Conservation (phyloP, 2,888 invertebrate species). For the Diogma glabrata region DNA sequence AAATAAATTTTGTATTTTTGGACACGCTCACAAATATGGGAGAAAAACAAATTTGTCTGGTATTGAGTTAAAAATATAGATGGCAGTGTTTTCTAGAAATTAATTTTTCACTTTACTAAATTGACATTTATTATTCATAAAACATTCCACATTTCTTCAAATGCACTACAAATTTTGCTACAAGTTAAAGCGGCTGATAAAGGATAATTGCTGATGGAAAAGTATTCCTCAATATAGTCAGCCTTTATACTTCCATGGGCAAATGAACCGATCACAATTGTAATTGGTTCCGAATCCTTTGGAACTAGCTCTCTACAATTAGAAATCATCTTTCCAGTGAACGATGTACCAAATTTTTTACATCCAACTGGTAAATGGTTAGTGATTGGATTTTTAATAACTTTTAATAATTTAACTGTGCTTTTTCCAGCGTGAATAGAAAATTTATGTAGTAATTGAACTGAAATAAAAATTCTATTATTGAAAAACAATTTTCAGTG, state of each 20-base stretch:
- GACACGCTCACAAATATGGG: background rate
- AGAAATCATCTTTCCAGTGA: slow-evolving; percentile 58
- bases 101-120: background rate
- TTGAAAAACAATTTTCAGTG: slow-evolving; percentile 12
- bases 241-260: slow-evolving; percentile 85
- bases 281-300: slow-evolving; percentile 66
- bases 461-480: too few species aligned
- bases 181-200: slow-evolving; percentile 94
- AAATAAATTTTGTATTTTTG: background rate
- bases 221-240: slow-evolving; percentile 82
- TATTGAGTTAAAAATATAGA: background rate
- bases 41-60: too few species aligned
- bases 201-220: slow-evolving; percentile 93
- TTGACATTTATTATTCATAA: slow-evolving; percentile 33
- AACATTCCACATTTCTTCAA: slow-evolving; percentile 87
- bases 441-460: slow-evolving; percentile 92
- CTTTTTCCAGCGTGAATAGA: slow-evolving; percentile 84
- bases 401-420: slow-evolving; percentile 80
- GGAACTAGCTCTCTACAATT: slow-evolving; percentile 71
- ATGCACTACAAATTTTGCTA: slow-evolving; percentile 85
- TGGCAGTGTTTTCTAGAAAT: background rate
- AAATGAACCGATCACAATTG: slow-evolving; percentile 90
- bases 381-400: slow-evolving; percentile 92
- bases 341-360: slow-evolving; percentile 81
- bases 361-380: slow-evolving; percentile 92